A percentile compares a stretch with the other conserved stretches of the same genome.
phyloP scores from a whole-genome alignment of 2,113 vertebrate genomes.

The Beaufortia kweichowensis region DNA sequence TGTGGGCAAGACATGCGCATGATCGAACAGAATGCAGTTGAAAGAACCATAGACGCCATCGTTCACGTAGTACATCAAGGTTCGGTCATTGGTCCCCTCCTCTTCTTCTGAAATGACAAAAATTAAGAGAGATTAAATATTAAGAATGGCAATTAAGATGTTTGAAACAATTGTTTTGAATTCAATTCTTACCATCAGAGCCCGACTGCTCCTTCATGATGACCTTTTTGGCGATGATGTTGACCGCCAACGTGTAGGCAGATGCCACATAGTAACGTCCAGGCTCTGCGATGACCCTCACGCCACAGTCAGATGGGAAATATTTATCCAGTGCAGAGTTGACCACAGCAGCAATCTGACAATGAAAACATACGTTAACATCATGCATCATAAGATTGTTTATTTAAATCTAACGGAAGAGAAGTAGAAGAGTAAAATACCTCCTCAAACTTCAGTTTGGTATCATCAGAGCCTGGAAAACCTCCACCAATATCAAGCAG shows the following conservation, averaged over 20 bases:
- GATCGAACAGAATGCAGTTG: conserved; percentile 95
- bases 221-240: conserved; percentile 96
- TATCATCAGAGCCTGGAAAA: conserved; percentile 94
- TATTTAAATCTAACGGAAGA: background rate
- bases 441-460: conserved; percentile 96
- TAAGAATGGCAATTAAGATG: background rate
- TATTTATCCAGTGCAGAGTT: conserved; percentile 93
- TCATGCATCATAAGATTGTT: background rate
- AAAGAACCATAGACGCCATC: conserved; percentile 98
- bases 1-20: conserved; percentile 87
- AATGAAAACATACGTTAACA: background rate
- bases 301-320: conserved; percentile 84
- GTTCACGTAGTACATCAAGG: conserved; percentile 97
- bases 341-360: conserved; percentile 86
- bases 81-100: conserved; percentile 80
- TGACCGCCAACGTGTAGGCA: conserved; percentile 91
- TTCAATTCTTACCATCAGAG: conserved; percentile 77
- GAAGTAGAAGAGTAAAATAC: conserved; percentile 62
- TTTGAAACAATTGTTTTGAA: background rate
- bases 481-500: conserved; percentile 96
- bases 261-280: conserved; percentile 96
- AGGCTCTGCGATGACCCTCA: conserved; percentile 90
- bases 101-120: conserved; percentile 80
- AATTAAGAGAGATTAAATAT: background rate
- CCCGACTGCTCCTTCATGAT: conserved; percentile 82